These are phyloP conservation scores for Pteria penguin DNA, from an alignment of 2,888 invertebrate species.

Conservation along the genomic window DNA sequence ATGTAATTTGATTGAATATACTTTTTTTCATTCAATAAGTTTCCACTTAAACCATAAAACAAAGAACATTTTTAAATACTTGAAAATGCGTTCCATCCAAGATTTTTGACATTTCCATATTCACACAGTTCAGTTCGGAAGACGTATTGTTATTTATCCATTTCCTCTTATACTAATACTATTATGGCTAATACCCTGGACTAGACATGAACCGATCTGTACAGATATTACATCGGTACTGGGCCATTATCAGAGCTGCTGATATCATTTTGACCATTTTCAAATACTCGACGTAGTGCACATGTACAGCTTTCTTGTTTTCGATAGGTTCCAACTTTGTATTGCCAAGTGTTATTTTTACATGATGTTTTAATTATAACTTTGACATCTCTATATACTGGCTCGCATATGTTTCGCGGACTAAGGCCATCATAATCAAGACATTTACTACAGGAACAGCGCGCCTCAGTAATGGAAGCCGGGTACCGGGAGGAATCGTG, in stretches of 20 bases:
- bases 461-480: constrained; percentile 16
- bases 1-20: no score
- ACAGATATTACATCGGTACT: not conserved
- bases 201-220: no score
- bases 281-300: not conserved
- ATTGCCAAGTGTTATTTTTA: not conserved
- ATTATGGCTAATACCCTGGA: no score
- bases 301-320: not conserved
- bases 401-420: not conserved
- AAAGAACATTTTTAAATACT: no score
- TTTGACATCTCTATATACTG: not conserved
- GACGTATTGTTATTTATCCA: no score
- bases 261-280: not conserved
- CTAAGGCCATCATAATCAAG: not conserved
- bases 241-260: not conserved
- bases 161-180: no score
- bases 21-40: no score
- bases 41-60: no score
- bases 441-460: constrained; percentile 23
- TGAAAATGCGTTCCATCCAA: no score
- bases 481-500: constrained; percentile 15
- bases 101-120: no score
- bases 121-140: no score
- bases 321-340: not conserved
- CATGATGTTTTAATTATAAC: not conserved